Evolutionary conservation across 1,140 invertebrate species (phyloP), one percentile per base, ranked within the genome.

Genomic region (Drosophila sturtevanti): DNA sequence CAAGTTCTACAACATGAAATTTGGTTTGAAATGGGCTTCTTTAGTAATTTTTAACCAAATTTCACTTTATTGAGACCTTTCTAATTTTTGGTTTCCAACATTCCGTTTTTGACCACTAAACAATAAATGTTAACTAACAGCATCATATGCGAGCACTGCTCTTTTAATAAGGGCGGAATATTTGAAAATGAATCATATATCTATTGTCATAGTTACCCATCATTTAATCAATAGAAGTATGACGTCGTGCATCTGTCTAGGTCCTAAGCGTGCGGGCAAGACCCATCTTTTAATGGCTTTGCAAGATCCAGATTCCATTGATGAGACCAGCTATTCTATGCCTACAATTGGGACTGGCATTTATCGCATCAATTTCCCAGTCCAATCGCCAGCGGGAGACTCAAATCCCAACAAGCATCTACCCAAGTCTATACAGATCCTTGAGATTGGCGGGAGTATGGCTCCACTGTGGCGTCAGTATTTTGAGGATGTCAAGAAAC

Each of bases 301-400:
- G 4, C 94, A 96, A 91, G 93, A 94, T 48, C 92, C 93, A 1
- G 93, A 94, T 24, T 92, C 92, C 0, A 94, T 96, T 9, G 95
- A 96, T 75, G 94, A 95, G 60, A 95, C 94, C 0, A 95, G 95
- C 51, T 94, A 95, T 34, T 95, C 95, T 1, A 95, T 97, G 18
- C 94, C 95, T 4, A 97, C 96, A 0, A 94, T 96, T 22, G 96
- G 96, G 1, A 95, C 95, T 1, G 96, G 96, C 90, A 94, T 97
- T 52, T 95, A 94, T 69, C 94, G 93, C 34, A 92, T 96, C 4
- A 92, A 93, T 75, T 93, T 94, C 61, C 70, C 92, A 1, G 94
- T 93, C 22, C 94, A 93, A 73, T 72, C 80, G 2, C 22, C 68
- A 0, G 35, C 65, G 10, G 82, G 92, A 34, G 87, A 92, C 61